Evolutionary conservation across 2,113 vertebrate genomes (phyloP).

Genomic region (Apaloderma vittatum): DNA sequence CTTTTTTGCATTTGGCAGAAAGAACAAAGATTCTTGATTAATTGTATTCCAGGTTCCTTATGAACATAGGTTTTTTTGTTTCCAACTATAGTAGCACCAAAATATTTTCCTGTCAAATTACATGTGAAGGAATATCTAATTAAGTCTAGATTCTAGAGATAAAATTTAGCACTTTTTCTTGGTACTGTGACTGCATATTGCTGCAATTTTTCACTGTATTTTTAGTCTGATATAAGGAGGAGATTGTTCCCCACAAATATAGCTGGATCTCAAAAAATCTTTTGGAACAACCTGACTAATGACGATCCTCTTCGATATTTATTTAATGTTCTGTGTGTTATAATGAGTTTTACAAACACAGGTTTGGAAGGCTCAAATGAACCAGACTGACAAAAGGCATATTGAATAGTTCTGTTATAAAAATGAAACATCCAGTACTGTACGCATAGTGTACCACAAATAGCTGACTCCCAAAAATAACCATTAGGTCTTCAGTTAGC

Average conservation of each 20-base stretch:
- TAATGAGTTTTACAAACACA: background rate
- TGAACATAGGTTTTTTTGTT: background rate
- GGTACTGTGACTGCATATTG: background rate
- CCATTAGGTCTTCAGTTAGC: background rate
- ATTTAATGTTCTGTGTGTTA: background rate
- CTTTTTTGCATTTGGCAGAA: background rate
- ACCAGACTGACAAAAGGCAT: background rate
- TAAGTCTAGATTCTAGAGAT: background rate
- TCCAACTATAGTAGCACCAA: background rate
- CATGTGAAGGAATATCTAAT: background rate
- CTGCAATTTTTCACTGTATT: background rate
- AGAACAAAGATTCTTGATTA: background rate
- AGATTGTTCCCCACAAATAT: background rate
- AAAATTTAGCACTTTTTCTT: background rate
- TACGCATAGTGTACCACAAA: background rate
- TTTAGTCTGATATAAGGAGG: background rate
- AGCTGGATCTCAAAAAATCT: background rate
- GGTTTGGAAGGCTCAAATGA: background rate
- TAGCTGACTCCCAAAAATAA: background rate
- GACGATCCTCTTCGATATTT: background rate
- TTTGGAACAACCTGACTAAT: background rate
- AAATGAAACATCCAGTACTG: background rate
- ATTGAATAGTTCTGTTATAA: background rate
- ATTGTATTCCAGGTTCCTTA: background rate
- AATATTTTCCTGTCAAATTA: constrained; percentile 10